Base-by-base conservation (phyloP, 2,888 invertebrate genomes). In the Ecdyonurus torrentis region DNA sequence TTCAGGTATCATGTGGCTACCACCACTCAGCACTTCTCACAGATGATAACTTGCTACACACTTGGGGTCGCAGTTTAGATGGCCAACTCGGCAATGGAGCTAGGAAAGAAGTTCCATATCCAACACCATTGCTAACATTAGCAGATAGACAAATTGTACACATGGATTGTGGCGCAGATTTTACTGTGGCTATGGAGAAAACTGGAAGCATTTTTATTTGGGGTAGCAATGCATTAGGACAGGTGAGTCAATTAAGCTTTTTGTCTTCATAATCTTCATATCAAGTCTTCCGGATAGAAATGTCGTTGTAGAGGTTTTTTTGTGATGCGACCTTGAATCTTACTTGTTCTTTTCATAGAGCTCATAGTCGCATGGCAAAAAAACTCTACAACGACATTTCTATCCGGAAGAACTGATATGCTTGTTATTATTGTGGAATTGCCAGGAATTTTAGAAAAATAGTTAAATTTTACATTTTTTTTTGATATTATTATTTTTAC, bases 51-150 rank as follows among this genome's bases (percentile, higher is more conserved):
- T 79, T 82, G 5, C 74, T 91, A 1, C 91, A 87, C 69, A 81
- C 86, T 0, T 94, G 93, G 91, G 94, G 95, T 1, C 82, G 90
- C 66, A 93, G 91, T 75, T 81, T 91, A 66, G 93, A 95, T 71
- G 92, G 93, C 50, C 95, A 95, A 73, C 76, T 95, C 62, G 92
- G 91, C 22, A 84, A 83, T 63, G 87, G 87, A 1, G 82, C 82
- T 65, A 77, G 83, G 65, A 69, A 70, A 59, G 72, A 73, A 68
- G 69, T 69, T 53, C 70, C 67, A 58, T 62, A 64, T 20, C 69
- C 70, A 7, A 67, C 64, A 10, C 60, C 63, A 2, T 23, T 66
- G 66, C 55, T 52, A 15, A 59, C 52, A 19, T 52, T 63, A 1
- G 58, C 63, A 7, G 52, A 58, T 1, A 37, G 58, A n/a, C 59